Evolutionary conservation across 2,888 invertebrate species (phyloP), one percentile per base, ranked within the genome.

Genomic region (Amphiduros pacificus): DNA sequence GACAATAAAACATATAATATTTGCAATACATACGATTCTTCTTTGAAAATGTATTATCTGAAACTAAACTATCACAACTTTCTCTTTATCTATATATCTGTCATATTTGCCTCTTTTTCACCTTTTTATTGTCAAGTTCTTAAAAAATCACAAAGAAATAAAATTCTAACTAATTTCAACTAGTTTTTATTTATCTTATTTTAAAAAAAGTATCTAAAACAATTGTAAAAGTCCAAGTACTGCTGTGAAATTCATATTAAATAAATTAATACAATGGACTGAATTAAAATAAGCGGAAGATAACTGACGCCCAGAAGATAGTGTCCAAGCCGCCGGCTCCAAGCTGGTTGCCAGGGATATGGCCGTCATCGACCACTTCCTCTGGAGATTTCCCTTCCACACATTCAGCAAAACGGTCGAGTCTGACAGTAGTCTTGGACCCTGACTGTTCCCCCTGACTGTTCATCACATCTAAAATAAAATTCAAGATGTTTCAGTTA

Each of bases 251-350:
- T 36, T 36, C 36, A 9, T 11, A 11, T 36, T 36, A 11, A 9
- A 9, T 36, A 36, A 36, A 17, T 36, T n/a, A n/a, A n/a, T n/a
- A n/a, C n/a, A n/a, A 36, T 11, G 36, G 11, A 36, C 36, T 36
- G 36, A 36, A 36, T 11, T 36, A 36, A 36, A 36, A 36, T n/a
- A n/a, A n/a, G n/a, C n/a, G n/a, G n/a, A n/a, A n/a, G n/a, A 11
- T 36, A 17, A 76, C 73, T 69, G 76, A 83, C 73, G 88, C 82
- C 82, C 88, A 91, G 24, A 91, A 82, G 0, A 87, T 84, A 0
- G 90, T 89, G 76, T 91, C 90, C 0, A 90, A 82, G 0, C 92
- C 91, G 17, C 87, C 90, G 0, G 91, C 90, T 1, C 90, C 91
- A 60, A 85, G 82, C 3, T 84, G 84, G 82, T 92, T 91, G 0